Conservation (phyloP, 2,888 invertebrate species). For the Tridacna crocea region DNA sequence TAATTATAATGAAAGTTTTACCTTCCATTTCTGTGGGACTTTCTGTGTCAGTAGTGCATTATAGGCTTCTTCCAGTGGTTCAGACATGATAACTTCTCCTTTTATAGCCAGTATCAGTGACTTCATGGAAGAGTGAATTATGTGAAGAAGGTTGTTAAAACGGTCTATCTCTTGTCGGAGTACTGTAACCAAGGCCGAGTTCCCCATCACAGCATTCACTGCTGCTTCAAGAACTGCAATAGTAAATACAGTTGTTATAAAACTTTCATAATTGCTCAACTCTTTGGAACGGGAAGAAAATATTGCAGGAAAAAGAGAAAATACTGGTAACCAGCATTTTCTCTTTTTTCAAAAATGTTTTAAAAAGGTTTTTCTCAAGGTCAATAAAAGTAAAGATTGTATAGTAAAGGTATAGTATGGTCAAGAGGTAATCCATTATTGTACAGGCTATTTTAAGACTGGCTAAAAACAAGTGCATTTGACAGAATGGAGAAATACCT, state of each 20-base stretch:
- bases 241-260: neutral
- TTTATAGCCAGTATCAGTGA: slow-evolving; percentile 78
- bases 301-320: too few relatives aligned
- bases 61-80: slow-evolving; percentile 82
- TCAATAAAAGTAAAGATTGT: too few relatives aligned
- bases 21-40: slow-evolving; percentile 82
- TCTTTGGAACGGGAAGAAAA: too few relatives aligned
- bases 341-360: too few relatives aligned
- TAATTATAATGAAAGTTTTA: slow-evolving; percentile 38
- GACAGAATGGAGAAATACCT: too few relatives aligned
- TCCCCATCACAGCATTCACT: slow-evolving; percentile 70
- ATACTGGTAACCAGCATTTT: too few relatives aligned
- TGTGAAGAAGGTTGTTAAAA: slow-evolving; percentile 79
- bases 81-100: slow-evolving; percentile 84
- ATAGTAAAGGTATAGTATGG: too few relatives aligned
- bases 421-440: too few relatives aligned
- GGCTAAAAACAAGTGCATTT: too few relatives aligned
- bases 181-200: slow-evolving; percentile 83
- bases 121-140: slow-evolving; percentile 78
- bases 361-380: too few relatives aligned
- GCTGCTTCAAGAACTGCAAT: slow-evolving; percentile 71
- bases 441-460: too few relatives aligned
- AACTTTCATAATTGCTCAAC: too few relatives aligned
- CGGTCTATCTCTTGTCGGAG: slow-evolving; percentile 83
- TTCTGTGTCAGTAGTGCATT: slow-evolving; percentile 80